Percentiles rank a stretch among this genome's conserved stretches.
These are phyloP conservation scores for Callimorpha dominula DNA, from an alignment of 2,888 invertebrate species.

Conservation along the genomic window DNA sequence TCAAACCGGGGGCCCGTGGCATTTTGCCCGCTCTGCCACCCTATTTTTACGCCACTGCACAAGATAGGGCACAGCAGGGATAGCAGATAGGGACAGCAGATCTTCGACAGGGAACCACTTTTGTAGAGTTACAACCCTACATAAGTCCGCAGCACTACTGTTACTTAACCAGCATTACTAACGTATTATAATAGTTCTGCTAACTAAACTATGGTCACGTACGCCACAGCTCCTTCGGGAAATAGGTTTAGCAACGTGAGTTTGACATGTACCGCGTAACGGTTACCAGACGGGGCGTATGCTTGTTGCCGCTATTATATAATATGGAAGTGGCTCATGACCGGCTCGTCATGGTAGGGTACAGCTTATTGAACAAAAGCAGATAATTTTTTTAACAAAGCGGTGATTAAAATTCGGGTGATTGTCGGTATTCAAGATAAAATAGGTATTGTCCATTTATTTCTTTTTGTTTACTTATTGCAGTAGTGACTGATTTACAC, in stretches of 20 bases:
- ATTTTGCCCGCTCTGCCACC: too few species aligned
- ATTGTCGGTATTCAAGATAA: too few species aligned
- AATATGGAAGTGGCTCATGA: background rate
- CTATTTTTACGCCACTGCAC: too few species aligned
- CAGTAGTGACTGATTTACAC: too few species aligned
- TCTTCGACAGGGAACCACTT: background rate
- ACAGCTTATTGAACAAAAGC: too few species aligned
- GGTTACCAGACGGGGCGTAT: background rate
- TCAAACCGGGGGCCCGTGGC: too few species aligned
- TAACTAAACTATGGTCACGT: background rate
- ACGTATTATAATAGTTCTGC: background rate
- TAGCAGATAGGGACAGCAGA: too few species aligned
- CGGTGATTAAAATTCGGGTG: too few species aligned
- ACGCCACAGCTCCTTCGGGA: background rate
- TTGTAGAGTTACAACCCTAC: background rate
- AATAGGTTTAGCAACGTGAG: background rate
- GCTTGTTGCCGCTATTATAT: background rate
- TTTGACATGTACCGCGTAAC: background rate
- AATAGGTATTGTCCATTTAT: too few species aligned
- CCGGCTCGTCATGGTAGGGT: background rate
- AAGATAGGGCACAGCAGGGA: too few species aligned
- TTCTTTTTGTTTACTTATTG: too few species aligned
- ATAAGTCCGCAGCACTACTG: background rate
- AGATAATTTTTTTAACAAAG: too few species aligned
- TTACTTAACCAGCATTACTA: background rate